A percentile compares a stretch with the other conserved stretches of the same genome.
Conservation (phyloP, 2,113 vertebrate genomes). For the Elanus axillaris region DNA sequence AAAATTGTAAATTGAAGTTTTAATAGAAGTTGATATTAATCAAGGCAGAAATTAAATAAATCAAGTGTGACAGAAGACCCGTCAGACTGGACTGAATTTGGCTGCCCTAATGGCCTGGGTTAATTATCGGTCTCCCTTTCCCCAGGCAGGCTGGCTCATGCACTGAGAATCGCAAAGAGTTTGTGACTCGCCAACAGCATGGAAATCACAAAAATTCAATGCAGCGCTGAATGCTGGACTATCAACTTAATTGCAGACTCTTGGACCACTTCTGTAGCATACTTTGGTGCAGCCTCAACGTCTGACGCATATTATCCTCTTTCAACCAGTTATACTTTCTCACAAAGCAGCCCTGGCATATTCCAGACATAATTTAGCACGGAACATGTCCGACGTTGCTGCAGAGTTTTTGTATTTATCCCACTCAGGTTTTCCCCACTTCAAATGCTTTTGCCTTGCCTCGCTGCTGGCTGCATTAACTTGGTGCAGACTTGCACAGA, state of each 20-base stretch:
- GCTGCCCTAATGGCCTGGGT: not conserved
- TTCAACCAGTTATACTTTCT: not conserved
- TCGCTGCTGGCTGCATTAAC: not conserved
- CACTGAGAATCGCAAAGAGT: not conserved
- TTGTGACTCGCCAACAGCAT: not conserved
- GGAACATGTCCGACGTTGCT: not conserved
- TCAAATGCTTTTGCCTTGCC: not conserved
- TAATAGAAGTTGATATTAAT: slow-evolving; percentile 9
- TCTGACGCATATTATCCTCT: not conserved
- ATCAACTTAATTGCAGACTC: fast-evolving
- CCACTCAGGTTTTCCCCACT: not conserved
- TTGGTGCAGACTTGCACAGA: not conserved
- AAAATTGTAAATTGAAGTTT: not conserved
- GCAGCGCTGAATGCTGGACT: not conserved
- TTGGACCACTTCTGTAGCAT: not conserved
- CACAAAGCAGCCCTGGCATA: not conserved
- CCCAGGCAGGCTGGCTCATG: not conserved
- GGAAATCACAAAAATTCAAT: not conserved
- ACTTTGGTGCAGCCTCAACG: not conserved
- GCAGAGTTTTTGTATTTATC: not conserved
- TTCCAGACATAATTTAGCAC: not conserved
- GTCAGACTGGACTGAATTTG: not conserved
- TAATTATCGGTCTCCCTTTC: not conserved
- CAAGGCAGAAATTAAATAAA: not conserved
- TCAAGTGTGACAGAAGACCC: not conserved